Evolutionary conservation across 2,797 vertebrate genomes (phyloP).

Genomic region (Chelon labrosus): DNA sequence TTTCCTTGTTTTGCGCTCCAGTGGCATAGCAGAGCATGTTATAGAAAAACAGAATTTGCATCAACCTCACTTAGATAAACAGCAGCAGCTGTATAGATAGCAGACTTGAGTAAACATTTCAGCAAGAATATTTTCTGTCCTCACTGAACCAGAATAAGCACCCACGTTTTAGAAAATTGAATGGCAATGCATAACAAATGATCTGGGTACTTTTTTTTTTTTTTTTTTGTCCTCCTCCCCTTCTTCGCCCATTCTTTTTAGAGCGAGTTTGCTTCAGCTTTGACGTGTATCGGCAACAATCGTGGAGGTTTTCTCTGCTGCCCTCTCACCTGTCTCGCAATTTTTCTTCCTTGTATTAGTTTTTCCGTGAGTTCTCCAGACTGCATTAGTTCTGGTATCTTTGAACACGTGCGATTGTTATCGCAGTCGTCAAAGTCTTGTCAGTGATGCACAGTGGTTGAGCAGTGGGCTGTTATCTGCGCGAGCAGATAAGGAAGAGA

Average conservation of each 20-base stretch:
- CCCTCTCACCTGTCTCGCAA: background rate
- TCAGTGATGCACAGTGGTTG: constrained; percentile 34
- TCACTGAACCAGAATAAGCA: constrained; percentile 51
- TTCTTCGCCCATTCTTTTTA: constrained; percentile 16
- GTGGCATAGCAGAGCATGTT: constrained; percentile 26
- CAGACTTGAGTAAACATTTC: constrained; percentile 64
- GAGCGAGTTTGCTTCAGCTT: constrained; percentile 24
- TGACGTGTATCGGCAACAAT: constrained; percentile 23
- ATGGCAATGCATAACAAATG: constrained; percentile 61
- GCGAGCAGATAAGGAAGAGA: constrained; percentile 45
- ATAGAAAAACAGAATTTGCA: constrained; percentile 26
- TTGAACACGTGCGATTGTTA: constrained; percentile 35
- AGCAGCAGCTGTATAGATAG: constrained; percentile 34
- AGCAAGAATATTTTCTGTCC: constrained; percentile 65
- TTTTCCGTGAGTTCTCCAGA: constrained; percentile 22
- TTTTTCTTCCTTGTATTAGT: constrained; percentile 15
- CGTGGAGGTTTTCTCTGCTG: constrained; percentile 2
- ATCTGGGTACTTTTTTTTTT: constrained; percentile 23
- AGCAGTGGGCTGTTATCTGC: constrained; percentile 45
- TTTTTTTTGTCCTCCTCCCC: background rate
- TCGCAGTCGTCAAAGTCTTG: constrained; percentile 37
- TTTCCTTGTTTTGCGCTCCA: constrained; percentile 36
- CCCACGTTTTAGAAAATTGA: constrained; percentile 47
- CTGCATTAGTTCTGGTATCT: constrained; percentile 40
- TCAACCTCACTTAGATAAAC: constrained; percentile 58